These are phyloP conservation scores for Phyllotreta cruciferae DNA, from an alignment of 2,888 invertebrate genomes.

Conservation along the genomic window DNA sequence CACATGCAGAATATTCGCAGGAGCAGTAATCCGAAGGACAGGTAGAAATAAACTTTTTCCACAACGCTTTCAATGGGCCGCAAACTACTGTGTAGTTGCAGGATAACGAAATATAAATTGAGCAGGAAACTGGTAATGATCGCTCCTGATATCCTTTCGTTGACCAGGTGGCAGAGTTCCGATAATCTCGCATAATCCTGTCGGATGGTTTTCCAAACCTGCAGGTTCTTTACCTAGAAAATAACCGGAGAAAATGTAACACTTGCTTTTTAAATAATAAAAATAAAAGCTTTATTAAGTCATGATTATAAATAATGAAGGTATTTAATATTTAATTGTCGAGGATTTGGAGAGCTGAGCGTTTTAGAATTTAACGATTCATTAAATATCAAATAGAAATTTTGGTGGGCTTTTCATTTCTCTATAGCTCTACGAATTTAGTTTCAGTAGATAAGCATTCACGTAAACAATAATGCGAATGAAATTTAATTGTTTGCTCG, in stretches of 20 bases:
- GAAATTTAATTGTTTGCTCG: too few species aligned
- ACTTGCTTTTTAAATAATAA: not conserved
- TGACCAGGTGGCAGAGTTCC: conserved; percentile 60
- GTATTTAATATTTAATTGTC: too few species aligned
- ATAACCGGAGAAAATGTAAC: not conserved
- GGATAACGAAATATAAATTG: conserved; percentile 76
- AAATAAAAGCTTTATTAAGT: not conserved
- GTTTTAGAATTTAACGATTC: too few species aligned
- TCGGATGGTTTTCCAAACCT: conserved; percentile 39
- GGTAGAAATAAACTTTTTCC: conserved; percentile 50
- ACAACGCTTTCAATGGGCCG: conserved; percentile 50
- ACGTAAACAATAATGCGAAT: too few species aligned
- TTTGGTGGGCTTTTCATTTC: too few species aligned
- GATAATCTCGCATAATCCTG: conserved; percentile 42
- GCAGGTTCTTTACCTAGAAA: conserved; percentile 39
- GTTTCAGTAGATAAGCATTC: too few species aligned
- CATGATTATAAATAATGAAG: too few species aligned
- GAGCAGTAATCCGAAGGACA: conserved; percentile 56
- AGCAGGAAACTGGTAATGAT: conserved; percentile 72
- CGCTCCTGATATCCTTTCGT: conserved; percentile 67
- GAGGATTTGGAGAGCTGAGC: too few species aligned
- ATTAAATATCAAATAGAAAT: too few species aligned
- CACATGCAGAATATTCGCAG: conserved; percentile 50
- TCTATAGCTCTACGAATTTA: too few species aligned
- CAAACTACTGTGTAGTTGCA: conserved; percentile 73